A percentile compares a stretch with the other conserved stretches of the same genome.
Conservation (phyloP, 2,113 vertebrate genomes). For the Nematolebias whitei region DNA sequence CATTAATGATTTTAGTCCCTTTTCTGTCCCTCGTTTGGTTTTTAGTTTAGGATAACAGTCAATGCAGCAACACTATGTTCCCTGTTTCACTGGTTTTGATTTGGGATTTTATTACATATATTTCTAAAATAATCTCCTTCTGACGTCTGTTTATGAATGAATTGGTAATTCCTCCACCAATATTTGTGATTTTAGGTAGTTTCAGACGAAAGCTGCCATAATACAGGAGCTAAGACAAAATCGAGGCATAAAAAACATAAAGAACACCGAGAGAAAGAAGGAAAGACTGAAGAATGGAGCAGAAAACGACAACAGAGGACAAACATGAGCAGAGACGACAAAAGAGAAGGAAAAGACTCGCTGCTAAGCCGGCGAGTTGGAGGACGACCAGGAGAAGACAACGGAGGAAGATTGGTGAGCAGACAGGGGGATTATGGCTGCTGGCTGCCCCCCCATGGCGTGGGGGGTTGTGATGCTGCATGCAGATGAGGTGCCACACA, state of each 20-base stretch:
- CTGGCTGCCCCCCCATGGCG: conserved; percentile 82
- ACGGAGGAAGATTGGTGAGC: conserved; percentile 55
- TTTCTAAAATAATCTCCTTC: background rate
- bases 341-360: conserved; percentile 43
- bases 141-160: background rate
- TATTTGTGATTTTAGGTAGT: background rate
- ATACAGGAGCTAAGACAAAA: conserved; percentile 16
- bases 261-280: conserved; percentile 11
- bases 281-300: conserved; percentile 6
- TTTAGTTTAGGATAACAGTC: background rate
- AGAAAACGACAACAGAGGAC: conserved; percentile 37
- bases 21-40: background rate
- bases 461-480: conserved; percentile 91
- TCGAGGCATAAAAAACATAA: background rate
- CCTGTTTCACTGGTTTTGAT: too few species aligned
- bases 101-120: background rate
- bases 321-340: conserved; percentile 49
- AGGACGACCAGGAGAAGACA: conserved; percentile 63
- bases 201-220: background rate
- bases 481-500: conserved; percentile 95
- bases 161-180: background rate
- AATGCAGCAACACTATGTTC: too few species aligned
- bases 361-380: conserved; percentile 62
- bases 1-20: background rate
- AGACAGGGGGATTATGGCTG: conserved; percentile 79